A percentile compares a stretch with the other conserved stretches of the same genome.
These are phyloP conservation scores for Drosophila navojoa DNA, from an alignment of 1,140 invertebrate genomes.

Conservation along the genomic window DNA sequence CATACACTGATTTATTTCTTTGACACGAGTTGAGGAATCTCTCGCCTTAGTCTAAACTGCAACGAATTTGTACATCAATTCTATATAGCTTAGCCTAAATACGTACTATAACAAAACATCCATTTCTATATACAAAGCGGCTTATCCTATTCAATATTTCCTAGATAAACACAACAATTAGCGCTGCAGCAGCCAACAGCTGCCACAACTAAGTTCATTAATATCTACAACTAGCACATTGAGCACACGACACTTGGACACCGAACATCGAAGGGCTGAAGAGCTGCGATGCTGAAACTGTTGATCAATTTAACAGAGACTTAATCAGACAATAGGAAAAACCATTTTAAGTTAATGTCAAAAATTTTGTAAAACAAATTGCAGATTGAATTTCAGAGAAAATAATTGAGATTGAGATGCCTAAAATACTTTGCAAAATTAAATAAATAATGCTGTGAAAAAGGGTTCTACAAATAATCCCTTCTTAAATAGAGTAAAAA, in stretches of 20 bases:
- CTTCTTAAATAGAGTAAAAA: too few relatives aligned
- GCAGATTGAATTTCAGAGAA: not conserved
- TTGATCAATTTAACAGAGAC: not conserved
- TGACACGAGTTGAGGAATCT: conserved; percentile 50
- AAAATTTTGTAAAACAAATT: too few relatives aligned
- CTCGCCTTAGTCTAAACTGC: conserved; percentile 35
- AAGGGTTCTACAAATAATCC: too few relatives aligned
- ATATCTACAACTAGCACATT: conserved; percentile 44
- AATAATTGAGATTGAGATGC: not conserved
- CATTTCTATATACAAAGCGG: conserved; percentile 29
- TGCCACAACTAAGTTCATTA: conserved; percentile 15
- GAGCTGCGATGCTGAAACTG: not conserved
- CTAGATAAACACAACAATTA: conserved; percentile 27
- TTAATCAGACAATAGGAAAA: not conserved
- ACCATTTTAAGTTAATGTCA: too few relatives aligned
- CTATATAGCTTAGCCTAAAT: conserved; percentile 24
- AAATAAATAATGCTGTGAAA: too few relatives aligned
- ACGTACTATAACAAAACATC: conserved; percentile 23
- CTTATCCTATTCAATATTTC: conserved; percentile 13
- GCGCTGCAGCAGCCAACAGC: conserved; percentile 1
- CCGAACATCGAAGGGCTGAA: conserved; percentile 18
- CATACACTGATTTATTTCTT: conserved; percentile 60
- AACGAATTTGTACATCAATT: conserved; percentile 68
- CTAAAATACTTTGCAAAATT: too few relatives aligned
- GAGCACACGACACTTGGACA: conserved; percentile 66